Evolutionary conservation across 2,888 invertebrate genomes (phyloP), one percentile per base, ranked within the genome.

Genomic region (Ennomos quercinarius): DNA sequence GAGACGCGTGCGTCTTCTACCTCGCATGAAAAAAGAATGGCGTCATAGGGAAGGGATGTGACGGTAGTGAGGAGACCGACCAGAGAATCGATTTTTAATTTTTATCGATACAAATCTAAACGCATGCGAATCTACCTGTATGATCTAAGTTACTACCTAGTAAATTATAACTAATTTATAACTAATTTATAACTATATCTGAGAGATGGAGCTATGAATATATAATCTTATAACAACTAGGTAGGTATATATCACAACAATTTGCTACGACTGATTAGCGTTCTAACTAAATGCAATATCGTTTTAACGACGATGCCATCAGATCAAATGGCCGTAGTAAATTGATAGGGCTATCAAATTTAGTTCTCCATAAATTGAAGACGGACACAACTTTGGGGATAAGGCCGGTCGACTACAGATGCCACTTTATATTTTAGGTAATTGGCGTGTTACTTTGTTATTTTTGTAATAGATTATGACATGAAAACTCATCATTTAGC

Each of bases 311-410:
- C 50, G 73, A 72, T 47, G 60, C 64, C 66, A 65, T 64, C 68
- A 54, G 61, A 64, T 67, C 67, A 58, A 64, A 67, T 69, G 53
- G 64, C 61, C 54, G 65, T 64, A 70, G 70, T 77, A 78, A 54
- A 80, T 76, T 74, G 77, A 80, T 78, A 67, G 73, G 70, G 67
- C 71, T 73, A 75, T 76, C 76, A 77, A 78, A 78, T 78, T 79
- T 77, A 69, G 72, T 76, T 78, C 75, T 68, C 71, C 67, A 75
- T 70, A 76, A 79, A 80, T 76, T 78, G 74, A 64, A 70, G 58
- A 57, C 55, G n/a, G 57, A 43, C 42, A n/a, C 10, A 56, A 60
- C 57, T 56, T 55, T 43, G 39, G 57, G 48, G 51, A 47, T 59
- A 56, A 43, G 50, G 48, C 43, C 57, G 51, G 70, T 71, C 68